Conservation (phyloP, 2,888 invertebrate genomes). For the Diarsia rubi region DNA sequence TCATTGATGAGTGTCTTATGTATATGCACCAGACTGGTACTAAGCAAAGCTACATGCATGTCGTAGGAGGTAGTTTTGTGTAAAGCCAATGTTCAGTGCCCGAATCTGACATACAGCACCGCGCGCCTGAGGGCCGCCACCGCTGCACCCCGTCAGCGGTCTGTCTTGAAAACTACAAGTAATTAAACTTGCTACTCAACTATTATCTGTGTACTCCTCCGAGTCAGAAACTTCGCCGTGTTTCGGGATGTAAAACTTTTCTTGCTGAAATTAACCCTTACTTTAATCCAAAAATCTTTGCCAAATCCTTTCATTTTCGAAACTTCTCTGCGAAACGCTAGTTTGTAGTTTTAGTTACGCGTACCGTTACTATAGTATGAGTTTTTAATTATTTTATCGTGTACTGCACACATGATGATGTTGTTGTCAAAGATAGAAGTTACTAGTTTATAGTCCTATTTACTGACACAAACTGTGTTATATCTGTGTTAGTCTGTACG, state of each 20-base stretch:
- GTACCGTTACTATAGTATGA: constrained; percentile 44
- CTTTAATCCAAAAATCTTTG: constrained; percentile 79
- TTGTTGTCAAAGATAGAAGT: no score
- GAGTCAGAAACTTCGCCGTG: constrained; percentile 83
- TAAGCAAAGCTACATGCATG: constrained; percentile 14
- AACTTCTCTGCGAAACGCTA: constrained; percentile 60
- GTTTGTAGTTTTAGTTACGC: constrained; percentile 59
- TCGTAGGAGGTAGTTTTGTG: constrained; percentile 37
- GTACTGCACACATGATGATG: background rate
- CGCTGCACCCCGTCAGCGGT: constrained; percentile 59
- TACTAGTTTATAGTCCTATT: no score
- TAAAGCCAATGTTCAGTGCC: constrained; percentile 45
- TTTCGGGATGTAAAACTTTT: constrained; percentile 83
- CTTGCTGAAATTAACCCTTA: constrained; percentile 82
- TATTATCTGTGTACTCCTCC: constrained; percentile 84
- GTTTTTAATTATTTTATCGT: constrained; percentile 16
- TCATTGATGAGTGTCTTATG: background rate
- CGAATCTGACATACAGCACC: constrained; percentile 39
- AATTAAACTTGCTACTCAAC: constrained; percentile 89
- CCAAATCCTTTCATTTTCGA: constrained; percentile 73
- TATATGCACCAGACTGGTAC: background rate
- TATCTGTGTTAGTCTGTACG: no score
- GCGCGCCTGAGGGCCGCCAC: constrained; percentile 29
- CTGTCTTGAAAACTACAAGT: constrained; percentile 81
- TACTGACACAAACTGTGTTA: no score